A percentile compares a stretch with the other conserved stretches of the same genome.
phyloP scores from a whole-genome alignment of 2,113 vertebrate species.

The Mus spicilegus region DNA sequence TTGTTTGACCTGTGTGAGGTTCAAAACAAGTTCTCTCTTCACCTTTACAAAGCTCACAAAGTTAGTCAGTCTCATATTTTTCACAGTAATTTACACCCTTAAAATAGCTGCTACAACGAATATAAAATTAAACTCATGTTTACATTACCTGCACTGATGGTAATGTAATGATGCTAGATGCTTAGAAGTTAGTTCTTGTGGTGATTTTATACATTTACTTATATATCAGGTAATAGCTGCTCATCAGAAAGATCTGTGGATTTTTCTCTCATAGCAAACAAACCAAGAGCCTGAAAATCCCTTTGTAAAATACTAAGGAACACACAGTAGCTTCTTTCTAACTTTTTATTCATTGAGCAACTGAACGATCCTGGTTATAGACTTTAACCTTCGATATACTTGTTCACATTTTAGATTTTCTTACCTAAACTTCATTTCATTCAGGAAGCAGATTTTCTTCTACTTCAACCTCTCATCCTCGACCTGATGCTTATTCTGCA shows the following conservation, averaged over 20 bases:
- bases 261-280: background rate
- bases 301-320: background rate
- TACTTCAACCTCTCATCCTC: background rate
- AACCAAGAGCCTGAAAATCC: background rate
- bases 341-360: background rate
- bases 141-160: background rate
- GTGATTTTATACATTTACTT: background rate
- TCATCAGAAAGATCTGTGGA: background rate
- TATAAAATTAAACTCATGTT: background rate
- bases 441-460: background rate
- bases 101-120: background rate
- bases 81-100: background rate
- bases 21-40: background rate
- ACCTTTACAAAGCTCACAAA: background rate
- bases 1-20: background rate
- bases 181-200: background rate
- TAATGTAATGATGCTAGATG: background rate
- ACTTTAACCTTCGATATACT: background rate
- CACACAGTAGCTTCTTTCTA: background rate
- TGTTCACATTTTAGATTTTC: background rate
- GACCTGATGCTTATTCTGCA: background rate
- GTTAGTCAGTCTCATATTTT: background rate
- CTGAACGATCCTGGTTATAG: background rate
- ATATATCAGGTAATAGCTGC: background rate
- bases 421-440: background rate